Evolutionary conservation across 1,140 invertebrate genomes (phyloP).

Genomic region (Neotoxoptera formosana): DNA sequence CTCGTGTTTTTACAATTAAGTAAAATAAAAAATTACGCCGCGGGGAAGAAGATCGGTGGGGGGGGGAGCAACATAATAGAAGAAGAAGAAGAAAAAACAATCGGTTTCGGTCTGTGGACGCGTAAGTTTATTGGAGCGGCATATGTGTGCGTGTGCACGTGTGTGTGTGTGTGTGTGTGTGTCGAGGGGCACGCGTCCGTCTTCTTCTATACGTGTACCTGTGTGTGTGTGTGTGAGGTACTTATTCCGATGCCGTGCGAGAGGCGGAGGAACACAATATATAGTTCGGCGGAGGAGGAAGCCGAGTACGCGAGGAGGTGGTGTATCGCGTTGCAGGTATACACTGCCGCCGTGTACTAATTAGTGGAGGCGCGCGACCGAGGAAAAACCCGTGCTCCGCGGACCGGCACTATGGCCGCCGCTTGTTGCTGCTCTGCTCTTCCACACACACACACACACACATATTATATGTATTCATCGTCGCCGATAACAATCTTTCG

Average conservation of each 20-base stretch:
- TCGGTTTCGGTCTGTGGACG: slow-evolving; percentile 50
- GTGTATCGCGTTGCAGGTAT: background rate
- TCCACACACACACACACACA: background rate
- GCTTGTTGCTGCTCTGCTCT: background rate
- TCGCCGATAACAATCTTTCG: slow-evolving; percentile 53
- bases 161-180: background rate
- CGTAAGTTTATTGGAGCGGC: slow-evolving; percentile 50
- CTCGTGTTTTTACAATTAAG: slow-evolving; percentile 50
- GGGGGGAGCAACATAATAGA: background rate
- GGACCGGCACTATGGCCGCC: slow-evolving; percentile 42
- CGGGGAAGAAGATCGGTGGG: background rate
- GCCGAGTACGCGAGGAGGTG: background rate
- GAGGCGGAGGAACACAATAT: background rate
- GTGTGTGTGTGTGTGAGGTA: no score
- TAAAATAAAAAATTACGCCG: background rate
- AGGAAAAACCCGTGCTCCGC: slow-evolving; percentile 54
- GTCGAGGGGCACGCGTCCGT: slow-evolving; percentile 48
- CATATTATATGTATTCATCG: no score
- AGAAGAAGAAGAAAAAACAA: slow-evolving; percentile 30
- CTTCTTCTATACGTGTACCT: background rate
- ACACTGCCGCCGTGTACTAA: slow-evolving; percentile 1
- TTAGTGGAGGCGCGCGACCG: slow-evolving; percentile 54
- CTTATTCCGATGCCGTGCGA: background rate
- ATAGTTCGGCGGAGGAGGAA: background rate
- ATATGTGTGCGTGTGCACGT: slow-evolving; percentile 5